Evolutionary conservation across 2,888 invertebrate species (phyloP).

Genomic region (Allolobophora icterica): DNA sequence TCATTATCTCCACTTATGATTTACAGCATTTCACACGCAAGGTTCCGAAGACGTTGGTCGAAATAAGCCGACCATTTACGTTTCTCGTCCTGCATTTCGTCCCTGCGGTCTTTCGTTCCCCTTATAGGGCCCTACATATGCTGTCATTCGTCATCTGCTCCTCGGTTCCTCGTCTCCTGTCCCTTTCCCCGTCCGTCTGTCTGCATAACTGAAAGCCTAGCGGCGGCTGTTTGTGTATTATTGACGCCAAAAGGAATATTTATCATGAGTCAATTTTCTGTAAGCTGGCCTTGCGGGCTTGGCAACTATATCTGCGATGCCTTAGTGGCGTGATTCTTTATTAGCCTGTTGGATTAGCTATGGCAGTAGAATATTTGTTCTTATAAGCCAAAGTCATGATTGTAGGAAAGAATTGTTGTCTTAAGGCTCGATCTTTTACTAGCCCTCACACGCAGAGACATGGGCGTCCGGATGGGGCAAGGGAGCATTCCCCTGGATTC

Average conservation of each 20-base stretch:
- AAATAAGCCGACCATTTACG: background rate
- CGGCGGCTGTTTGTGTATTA: background rate
- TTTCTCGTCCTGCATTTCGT: background rate
- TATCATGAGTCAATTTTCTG: background rate
- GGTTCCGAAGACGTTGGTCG: background rate
- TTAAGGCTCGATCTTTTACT: background rate
- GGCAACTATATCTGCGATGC: background rate
- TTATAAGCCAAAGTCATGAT: background rate
- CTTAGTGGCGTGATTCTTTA: background rate
- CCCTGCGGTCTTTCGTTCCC: background rate
- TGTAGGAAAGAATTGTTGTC: background rate
- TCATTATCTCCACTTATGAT: constrained; percentile 19
- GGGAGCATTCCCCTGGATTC: no score
- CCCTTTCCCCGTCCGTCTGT: background rate
- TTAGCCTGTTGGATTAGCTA: background rate
- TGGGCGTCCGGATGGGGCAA: no score
- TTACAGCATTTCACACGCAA: constrained; percentile 8
- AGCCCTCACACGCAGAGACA: background rate
- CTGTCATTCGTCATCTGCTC: background rate
- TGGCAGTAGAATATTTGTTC: background rate
- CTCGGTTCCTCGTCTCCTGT: background rate
- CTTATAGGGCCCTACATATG: background rate
- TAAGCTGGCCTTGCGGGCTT: no score
- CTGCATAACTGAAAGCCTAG: background rate
- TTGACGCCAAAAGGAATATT: constrained; percentile 5